Percentiles rank a stretch among this genome's conserved stretches.
phyloP scores from a whole-genome alignment of 2,797 vertebrate species.

The Platyrinchus mystaceus region DNA sequence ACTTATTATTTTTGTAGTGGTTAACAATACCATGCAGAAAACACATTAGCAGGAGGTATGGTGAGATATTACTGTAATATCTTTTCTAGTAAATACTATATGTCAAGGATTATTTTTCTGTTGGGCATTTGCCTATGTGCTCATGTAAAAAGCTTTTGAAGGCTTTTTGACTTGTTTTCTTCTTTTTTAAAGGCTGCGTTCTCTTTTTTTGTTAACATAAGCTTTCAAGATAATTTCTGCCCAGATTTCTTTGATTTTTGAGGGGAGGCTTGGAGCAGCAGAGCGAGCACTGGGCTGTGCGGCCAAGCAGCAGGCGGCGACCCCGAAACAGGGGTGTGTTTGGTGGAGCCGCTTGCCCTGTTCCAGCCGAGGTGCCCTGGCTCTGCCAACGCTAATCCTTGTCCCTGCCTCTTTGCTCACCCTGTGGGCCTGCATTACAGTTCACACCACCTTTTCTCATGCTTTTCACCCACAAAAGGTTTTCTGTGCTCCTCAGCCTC shows the following conservation, averaged over 20 bases:
- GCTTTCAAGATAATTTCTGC: neutral
- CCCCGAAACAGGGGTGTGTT: accelerated
- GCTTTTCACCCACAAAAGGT: neutral
- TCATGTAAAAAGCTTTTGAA: neutral
- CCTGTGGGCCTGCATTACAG: neutral
- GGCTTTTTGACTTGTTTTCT: neutral
- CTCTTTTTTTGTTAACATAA: neutral
- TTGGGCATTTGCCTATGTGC: neutral
- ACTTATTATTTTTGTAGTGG: neutral
- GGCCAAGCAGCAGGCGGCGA: accelerated
- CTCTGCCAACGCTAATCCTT: neutral
- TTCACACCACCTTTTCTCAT: neutral
- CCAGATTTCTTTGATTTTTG: accelerated
- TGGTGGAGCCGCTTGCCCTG: accelerated
- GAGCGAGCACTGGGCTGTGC: accelerated
- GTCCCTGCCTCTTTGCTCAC: neutral
- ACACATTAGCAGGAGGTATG: neutral
- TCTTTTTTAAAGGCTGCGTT: neutral
- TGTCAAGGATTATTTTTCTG: neutral
- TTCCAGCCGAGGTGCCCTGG: accelerated
- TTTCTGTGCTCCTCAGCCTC: neutral
- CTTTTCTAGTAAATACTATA: neutral
- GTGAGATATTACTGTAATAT: neutral
- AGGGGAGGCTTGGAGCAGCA: neutral
- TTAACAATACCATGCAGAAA: neutral